Conservation (phyloP, 2,888 invertebrate species). For the Invenusta paracnida region DNA sequence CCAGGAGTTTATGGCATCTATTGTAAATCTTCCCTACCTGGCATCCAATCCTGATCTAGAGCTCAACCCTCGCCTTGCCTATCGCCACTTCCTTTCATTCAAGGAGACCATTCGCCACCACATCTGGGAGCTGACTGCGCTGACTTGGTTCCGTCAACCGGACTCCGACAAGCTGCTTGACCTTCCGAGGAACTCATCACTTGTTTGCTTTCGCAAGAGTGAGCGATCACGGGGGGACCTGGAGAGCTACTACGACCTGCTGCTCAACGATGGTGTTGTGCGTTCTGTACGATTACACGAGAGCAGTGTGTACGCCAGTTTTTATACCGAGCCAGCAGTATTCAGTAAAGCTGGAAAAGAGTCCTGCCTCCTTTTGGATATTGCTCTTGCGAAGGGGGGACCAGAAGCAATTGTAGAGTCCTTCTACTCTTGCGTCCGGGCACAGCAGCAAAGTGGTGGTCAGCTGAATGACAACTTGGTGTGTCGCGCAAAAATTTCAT, state of each 20-base stretch:
- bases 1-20: background rate
- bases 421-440: background rate
- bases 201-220: background rate
- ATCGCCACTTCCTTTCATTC: background rate
- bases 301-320: background rate
- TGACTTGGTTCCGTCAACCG: background rate
- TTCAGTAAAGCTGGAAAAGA: background rate
- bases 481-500: background rate
- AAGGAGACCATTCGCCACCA: background rate
- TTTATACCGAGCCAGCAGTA: background rate
- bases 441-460: background rate
- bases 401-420: background rate
- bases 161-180: background rate
- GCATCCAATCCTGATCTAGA: background rate
- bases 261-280: background rate
- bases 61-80: background rate
- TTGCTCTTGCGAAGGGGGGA: background rate
- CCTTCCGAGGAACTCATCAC: background rate
- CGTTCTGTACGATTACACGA: background rate
- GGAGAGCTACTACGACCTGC: background rate
- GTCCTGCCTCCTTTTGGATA: background rate
- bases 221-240: background rate
- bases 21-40: background rate
- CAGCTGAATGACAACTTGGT: background rate
- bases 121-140: background rate